Conservation (phyloP, 2,888 invertebrate genomes). For the Calameuta pallipes region DNA sequence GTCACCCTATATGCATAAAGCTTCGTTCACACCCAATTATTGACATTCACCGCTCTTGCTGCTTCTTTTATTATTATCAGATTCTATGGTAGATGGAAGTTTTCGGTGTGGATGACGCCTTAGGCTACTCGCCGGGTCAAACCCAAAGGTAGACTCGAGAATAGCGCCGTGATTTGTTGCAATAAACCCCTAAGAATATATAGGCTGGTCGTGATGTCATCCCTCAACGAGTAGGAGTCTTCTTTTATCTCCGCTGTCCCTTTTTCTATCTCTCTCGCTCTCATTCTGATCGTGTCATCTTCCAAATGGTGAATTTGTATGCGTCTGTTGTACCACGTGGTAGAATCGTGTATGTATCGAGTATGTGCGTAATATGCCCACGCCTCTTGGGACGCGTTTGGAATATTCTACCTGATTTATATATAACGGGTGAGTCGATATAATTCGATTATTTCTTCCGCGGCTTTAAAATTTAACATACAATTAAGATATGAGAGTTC, state of each 20-base stretch:
- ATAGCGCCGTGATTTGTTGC: constrained; percentile 29
- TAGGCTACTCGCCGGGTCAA: not conserved
- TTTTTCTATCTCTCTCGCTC: not conserved
- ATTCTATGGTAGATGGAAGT: not conserved
- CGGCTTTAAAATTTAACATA: not conserved
- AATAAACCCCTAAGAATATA: constrained; percentile 30
- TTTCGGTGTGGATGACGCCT: not conserved
- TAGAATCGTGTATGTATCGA: not conserved
- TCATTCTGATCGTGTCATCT: not conserved
- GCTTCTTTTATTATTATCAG: not conserved
- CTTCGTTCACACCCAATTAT: not conserved
- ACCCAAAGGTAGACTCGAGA: constrained; percentile 34
- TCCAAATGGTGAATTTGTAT: not conserved
- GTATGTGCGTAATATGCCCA: not conserved
- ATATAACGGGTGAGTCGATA: not conserved
- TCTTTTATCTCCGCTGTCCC: constrained; percentile 9
- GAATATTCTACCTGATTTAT: constrained; percentile 6
- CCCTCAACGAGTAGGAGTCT: constrained; percentile 34
- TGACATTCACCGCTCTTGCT: not conserved
- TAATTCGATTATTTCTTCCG: not conserved
- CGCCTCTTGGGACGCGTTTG: not conserved
- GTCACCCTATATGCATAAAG: not conserved
- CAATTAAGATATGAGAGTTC: not conserved
- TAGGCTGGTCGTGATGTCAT: constrained; percentile 36
- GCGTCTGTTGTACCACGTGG: not conserved